Evolutionary conservation across 2,888 invertebrate genomes (phyloP).

Genomic region (Epirrhoe tristata): DNA sequence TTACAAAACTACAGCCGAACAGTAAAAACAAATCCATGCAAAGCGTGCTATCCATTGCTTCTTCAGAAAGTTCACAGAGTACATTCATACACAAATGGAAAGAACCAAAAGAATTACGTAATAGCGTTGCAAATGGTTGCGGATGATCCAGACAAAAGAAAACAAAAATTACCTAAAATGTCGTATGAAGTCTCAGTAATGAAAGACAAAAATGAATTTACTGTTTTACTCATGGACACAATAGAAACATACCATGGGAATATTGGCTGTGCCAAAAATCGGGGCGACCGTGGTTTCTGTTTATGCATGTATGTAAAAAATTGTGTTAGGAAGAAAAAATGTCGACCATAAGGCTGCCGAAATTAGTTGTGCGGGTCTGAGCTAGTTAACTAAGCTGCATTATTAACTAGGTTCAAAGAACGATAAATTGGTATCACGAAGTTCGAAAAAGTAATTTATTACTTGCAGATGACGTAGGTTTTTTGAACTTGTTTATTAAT

Average conservation of each 20-base stretch:
- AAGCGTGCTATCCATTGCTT: conserved; percentile 78
- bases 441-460: too few relatives aligned
- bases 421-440: too few relatives aligned
- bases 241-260: conserved; percentile 55
- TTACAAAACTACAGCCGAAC: conserved; percentile 51
- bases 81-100: conserved; percentile 64
- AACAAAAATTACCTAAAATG: conserved; percentile 62
- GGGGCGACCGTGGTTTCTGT: conserved; percentile 8
- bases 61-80: conserved; percentile 77
- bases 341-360: too few relatives aligned
- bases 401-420: too few relatives aligned
- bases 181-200: conserved; percentile 88
- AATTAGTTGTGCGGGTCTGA: too few relatives aligned
- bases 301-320: conserved; percentile 5
- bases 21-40: conserved; percentile 59
- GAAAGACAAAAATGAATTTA: conserved; percentile 64
- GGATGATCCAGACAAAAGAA: background rate
- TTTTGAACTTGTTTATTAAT: background rate
- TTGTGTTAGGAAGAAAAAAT: background rate
- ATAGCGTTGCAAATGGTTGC: conserved; percentile 84
- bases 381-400: too few relatives aligned
- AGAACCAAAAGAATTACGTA: conserved; percentile 78
- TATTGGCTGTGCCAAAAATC: conserved; percentile 57
- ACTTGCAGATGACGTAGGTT: too few relatives aligned
- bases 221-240: conserved; percentile 82